Percentiles rank a stretch among this genome's conserved stretches.
These are phyloP conservation scores for Sterna hirundo DNA, from an alignment of 2,113 vertebrate genomes.

Conservation along the genomic window DNA sequence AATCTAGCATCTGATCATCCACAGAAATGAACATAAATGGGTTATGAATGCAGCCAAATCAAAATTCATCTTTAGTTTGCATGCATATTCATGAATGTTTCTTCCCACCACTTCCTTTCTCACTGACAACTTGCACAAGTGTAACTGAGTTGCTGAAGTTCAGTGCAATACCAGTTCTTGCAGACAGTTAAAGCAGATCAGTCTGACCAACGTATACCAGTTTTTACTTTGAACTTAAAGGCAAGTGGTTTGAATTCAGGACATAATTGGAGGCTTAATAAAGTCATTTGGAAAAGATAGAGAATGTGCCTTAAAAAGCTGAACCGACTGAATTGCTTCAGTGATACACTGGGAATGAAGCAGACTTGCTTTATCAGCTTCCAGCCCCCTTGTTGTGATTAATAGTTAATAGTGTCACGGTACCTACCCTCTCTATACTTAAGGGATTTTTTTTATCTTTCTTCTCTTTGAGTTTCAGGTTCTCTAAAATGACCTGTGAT, in stretches of 20 bases:
- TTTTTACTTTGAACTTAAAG: not conserved
- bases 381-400: not conserved
- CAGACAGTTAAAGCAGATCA: not conserved
- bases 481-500: not conserved
- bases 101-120: not conserved
- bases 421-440: not conserved
- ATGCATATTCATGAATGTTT: slow-evolving; percentile 13
- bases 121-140: not conserved
- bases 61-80: slow-evolving; percentile 4
- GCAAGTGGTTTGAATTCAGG: not conserved
- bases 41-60: slow-evolving; percentile 44
- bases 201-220: not conserved
- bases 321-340: not conserved
- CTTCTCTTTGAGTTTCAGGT: not conserved
- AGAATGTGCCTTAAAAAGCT: not conserved
- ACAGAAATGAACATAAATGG: slow-evolving; percentile 33
- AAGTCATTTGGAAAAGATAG: not conserved
- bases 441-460: not conserved
- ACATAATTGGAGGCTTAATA: not conserved
- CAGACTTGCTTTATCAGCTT: not conserved
- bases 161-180: not conserved
- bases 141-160: not conserved
- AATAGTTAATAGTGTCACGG: not conserved
- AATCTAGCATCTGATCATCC: slow-evolving; percentile 9
- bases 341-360: not conserved